Percentiles rank a stretch among this genome's conserved stretches.
Conservation (phyloP, 2,797 vertebrate genomes). For the Clamator glandarius region DNA sequence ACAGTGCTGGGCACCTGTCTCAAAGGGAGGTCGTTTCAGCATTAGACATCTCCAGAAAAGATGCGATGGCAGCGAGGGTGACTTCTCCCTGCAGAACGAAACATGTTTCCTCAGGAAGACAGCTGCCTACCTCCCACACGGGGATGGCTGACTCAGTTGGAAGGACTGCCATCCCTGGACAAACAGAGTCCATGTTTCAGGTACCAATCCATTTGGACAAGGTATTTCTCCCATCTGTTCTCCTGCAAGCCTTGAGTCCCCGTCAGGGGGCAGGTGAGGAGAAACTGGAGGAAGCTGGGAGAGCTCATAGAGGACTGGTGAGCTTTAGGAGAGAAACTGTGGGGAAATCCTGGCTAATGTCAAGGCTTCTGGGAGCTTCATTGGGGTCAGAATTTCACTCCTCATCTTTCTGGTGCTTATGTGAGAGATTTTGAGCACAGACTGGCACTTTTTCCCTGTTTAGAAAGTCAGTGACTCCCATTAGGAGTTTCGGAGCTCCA, state of each 20-base stretch:
- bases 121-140: conserved; percentile 44
- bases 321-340: background rate
- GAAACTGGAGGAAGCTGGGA: background rate
- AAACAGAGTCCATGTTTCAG: background rate
- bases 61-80: background rate
- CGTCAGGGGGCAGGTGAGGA: background rate
- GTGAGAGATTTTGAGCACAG: background rate
- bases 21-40: background rate
- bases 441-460: background rate
- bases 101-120: conserved; percentile 47
- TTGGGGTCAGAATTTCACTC: background rate
- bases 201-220: background rate
- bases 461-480: conserved; percentile 1
- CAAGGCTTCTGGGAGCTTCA: background rate
- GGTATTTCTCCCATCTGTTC: conserved; percentile 40
- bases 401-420: background rate
- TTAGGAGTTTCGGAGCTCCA: background rate
- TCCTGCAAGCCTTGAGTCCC: background rate
- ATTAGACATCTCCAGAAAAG: background rate
- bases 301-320: background rate
- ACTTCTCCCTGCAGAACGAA: conserved; percentile 46
- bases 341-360: background rate
- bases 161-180: conserved; percentile 3
- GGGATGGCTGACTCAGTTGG: conserved; percentile 38
- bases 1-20: background rate